These are phyloP conservation scores for Malthinus flaveolus DNA, from an alignment of 2,888 invertebrate species.

Conservation along the genomic window DNA sequence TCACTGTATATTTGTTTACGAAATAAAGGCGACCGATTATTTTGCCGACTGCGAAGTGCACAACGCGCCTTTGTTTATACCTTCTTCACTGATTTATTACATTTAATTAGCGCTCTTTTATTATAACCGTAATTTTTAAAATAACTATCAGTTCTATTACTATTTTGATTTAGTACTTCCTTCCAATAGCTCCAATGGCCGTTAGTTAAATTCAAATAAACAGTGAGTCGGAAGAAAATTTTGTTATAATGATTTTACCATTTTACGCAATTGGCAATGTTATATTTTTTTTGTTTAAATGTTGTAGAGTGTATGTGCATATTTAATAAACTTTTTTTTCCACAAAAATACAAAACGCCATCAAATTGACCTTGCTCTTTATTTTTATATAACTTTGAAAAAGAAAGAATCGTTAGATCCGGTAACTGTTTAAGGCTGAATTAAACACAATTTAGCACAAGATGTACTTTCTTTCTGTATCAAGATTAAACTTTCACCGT, in stretches of 20 bases:
- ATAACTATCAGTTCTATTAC: too few relatives aligned
- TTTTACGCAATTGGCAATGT: conserved; percentile 9
- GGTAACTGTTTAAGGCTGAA: conserved; percentile 1
- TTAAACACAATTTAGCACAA: conserved; percentile 6
- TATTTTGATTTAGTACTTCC: neutral
- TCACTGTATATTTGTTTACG: too few relatives aligned
- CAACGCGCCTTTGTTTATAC: too few relatives aligned
- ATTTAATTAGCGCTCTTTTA: too few relatives aligned
- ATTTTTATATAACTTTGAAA: too few relatives aligned
- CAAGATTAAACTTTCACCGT: conserved; percentile 54
- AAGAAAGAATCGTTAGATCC: conserved; percentile 1
- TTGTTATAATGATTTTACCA: too few relatives aligned
- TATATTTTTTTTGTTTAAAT: conserved; percentile 2
- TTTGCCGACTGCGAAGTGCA: too few relatives aligned
- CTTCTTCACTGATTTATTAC: too few relatives aligned
- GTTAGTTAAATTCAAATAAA: neutral
- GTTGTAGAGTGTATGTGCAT: conserved; percentile 19
- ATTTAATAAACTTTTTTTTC: neutral
- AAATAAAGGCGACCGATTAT: too few relatives aligned
- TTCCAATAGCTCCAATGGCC: neutral
- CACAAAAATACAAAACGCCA: too few relatives aligned
- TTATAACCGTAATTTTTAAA: too few relatives aligned
- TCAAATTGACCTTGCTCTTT: too few relatives aligned
- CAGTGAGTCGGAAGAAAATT: neutral
- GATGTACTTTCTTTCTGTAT: conserved; percentile 41